Evolutionary conservation across 2,113 vertebrate genomes (phyloP).

Genomic region (Alouatta palliata): DNA sequence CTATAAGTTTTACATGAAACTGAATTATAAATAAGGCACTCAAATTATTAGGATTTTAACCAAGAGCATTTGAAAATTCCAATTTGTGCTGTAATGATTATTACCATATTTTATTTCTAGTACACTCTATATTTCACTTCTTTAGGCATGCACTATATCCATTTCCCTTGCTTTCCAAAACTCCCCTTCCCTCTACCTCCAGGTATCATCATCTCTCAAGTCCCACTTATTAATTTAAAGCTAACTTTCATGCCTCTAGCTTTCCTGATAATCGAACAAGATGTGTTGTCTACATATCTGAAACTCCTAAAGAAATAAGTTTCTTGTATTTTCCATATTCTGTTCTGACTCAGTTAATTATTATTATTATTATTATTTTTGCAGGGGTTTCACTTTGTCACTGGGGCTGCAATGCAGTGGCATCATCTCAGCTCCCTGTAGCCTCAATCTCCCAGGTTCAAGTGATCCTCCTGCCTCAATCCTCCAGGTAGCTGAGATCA

Average conservation of each 20-base stretch:
- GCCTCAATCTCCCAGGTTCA: no score
- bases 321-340: background rate
- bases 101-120: background rate
- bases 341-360: background rate
- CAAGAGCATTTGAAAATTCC: background rate
- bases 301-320: background rate
- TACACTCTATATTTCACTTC: background rate
- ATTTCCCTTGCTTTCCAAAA: background rate
- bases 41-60: background rate
- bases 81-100: background rate
- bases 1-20: background rate
- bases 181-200: background rate
- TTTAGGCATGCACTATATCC: background rate
- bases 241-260: background rate
- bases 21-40: background rate
- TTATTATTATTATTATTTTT: no score
- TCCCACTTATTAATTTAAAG: background rate
- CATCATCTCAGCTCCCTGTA: no score
- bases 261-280: background rate
- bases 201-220: background rate
- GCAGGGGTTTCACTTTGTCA: no score
- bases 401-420: no score
- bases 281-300: background rate
- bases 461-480: no score
- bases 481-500: no score